A percentile compares a stretch with the other conserved stretches of the same genome.
Conservation (phyloP, 2,113 vertebrate species). For the Gadus chalcogrammus region DNA sequence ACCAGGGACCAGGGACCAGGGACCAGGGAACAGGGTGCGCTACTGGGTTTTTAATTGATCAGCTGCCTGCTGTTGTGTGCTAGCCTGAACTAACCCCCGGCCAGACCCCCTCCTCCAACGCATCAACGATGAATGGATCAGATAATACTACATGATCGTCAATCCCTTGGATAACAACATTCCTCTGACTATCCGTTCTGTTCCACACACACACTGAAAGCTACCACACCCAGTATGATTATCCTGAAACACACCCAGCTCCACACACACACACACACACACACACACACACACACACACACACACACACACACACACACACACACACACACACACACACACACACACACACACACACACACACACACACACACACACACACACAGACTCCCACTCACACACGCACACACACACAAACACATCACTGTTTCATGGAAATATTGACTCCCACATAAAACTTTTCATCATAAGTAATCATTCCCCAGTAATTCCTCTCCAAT, state of each 20-base stretch:
- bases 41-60: constrained; percentile 35
- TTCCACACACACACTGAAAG: constrained; percentile 27
- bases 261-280: not conserved
- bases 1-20: not conserved
- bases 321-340: not conserved
- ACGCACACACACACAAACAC: not conserved
- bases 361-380: not conserved
- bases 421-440: constrained; percentile 23
- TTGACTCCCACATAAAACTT: constrained; percentile 31
- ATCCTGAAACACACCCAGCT: not conserved
- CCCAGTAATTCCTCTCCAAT: constrained; percentile 41
- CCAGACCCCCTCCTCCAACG: not conserved
- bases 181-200: constrained; percentile 24
- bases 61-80: constrained; percentile 24
- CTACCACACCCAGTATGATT: constrained; percentile 6
- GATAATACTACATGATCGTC: constrained; percentile 42
- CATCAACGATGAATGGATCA: constrained; percentile 39
- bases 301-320: not conserved
- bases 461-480: constrained; percentile 42
- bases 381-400: not conserved
- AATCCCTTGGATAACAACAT: constrained; percentile 50
- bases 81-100: constrained; percentile 20
- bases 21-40: not conserved
- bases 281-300: not conserved
- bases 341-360: not conserved